A percentile compares a stretch with the other conserved stretches of the same genome.
Conservation (phyloP, 2,888 invertebrate genomes). For the Caenorhabditis sinica region DNA sequence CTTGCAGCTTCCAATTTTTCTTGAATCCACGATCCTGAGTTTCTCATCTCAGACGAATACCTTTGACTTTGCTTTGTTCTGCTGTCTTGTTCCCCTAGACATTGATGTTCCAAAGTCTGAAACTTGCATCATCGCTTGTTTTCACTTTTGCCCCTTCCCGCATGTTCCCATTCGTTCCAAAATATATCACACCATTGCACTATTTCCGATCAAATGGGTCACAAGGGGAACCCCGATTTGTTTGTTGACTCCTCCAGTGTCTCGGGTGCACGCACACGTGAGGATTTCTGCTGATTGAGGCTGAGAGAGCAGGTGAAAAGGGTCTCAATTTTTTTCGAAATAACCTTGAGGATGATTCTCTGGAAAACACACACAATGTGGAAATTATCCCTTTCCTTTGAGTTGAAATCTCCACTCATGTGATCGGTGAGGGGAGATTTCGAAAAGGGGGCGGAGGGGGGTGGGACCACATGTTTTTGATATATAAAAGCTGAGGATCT, state of each 20-base stretch:
- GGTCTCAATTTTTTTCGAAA: background rate
- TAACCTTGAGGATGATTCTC: background rate
- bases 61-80: background rate
- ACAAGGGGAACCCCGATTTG: constrained; percentile 3
- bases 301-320: too few species aligned
- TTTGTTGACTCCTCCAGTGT: background rate
- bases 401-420: background rate
- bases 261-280: constrained; percentile 5
- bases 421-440: background rate
- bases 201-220: constrained; percentile 10
- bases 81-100: background rate
- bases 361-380: too few species aligned
- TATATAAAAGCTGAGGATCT: constrained; percentile 14
- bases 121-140: constrained; percentile 9
- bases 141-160: background rate
- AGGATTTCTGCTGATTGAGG: too few species aligned
- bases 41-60: background rate
- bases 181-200: background rate
- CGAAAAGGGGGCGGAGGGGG: background rate
- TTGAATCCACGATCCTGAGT: constrained; percentile 3
- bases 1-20: background rate
- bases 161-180: background rate
- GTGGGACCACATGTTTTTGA: constrained; percentile 22
- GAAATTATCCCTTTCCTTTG: background rate
- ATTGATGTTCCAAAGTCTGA: constrained; percentile 2